Percentiles rank a stretch among this genome's conserved stretches.
phyloP scores from a whole-genome alignment of 2,888 invertebrate genomes.

The Saturnia japonica region DNA sequence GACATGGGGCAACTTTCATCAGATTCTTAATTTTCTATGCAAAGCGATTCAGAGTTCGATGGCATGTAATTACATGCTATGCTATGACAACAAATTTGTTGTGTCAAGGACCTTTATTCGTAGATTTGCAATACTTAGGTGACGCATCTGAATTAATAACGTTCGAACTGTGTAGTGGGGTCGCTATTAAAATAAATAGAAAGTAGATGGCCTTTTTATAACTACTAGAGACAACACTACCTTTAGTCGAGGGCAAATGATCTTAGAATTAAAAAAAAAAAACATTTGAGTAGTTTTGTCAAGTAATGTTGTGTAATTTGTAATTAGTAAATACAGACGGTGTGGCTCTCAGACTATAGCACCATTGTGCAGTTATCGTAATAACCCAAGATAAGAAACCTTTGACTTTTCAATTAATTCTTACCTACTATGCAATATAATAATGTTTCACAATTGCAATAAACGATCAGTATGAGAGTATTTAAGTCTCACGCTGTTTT shows the following conservation, averaged over 20 bases:
- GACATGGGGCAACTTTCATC: neutral
- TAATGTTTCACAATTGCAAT: slow-evolving; percentile 44
- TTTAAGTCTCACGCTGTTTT: slow-evolving; percentile 17
- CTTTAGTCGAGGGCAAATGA: neutral
- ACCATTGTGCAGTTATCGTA: slow-evolving; percentile 44
- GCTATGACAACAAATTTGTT: neutral
- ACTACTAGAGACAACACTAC: neutral
- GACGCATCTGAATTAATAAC: neutral
- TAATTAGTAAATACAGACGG: slow-evolving; percentile 28
- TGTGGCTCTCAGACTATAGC: slow-evolving; percentile 26
- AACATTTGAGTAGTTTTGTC: neutral
- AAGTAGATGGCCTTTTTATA: slow-evolving; percentile 20
- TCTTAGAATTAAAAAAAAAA: neutral
- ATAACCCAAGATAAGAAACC: slow-evolving; percentile 48
- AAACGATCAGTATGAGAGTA: slow-evolving; percentile 19
- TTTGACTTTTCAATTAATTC: slow-evolving; percentile 61
- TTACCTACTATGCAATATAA: slow-evolving; percentile 48
- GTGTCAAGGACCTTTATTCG: neutral
- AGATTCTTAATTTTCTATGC: neutral
- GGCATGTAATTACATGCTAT: neutral
- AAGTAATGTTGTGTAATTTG: slow-evolving; percentile 31
- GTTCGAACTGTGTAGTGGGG: neutral
- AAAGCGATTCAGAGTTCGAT: neutral
- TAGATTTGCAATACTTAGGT: neutral
- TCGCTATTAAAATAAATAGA: slow-evolving; percentile 16